A percentile compares a stretch with the other conserved stretches of the same genome.
These are phyloP conservation scores for Vulpes lagopus DNA, from an alignment of 2,113 vertebrate species.

Conservation along the genomic window DNA sequence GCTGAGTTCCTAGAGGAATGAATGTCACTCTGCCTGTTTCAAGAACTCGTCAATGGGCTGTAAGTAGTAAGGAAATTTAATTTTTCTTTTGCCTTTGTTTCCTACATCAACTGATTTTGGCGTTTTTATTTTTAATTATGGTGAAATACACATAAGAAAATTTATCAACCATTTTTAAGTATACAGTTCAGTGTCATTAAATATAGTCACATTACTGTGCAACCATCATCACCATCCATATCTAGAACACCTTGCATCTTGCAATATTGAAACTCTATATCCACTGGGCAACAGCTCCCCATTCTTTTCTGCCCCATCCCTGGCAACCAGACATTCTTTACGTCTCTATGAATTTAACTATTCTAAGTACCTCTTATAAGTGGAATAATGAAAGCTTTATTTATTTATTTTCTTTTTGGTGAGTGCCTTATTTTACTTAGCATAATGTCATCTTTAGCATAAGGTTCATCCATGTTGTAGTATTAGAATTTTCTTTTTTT, in stretches of 20 bases:
- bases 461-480: not conserved
- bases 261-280: not conserved
- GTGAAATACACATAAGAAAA: not conserved
- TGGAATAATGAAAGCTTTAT: not conserved
- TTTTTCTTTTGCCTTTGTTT: not conserved
- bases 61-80: not conserved
- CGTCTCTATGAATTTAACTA: not conserved
- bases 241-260: not conserved
- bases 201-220: not conserved
- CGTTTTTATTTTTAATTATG: not conserved
- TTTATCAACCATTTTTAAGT: not conserved
- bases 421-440: not conserved
- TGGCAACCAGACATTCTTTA: not conserved
- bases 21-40: not conserved
- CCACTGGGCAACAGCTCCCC: not conserved
- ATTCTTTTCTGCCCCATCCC: not conserved
- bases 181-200: not conserved
- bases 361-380: not conserved
- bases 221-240: not conserved
- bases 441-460: not conserved
- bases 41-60: not conserved
- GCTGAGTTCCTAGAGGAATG: not conserved
- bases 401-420: not conserved
- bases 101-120: not conserved
- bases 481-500: not conserved